phyloP scores from a whole-genome alignment of 35 echinoderm and acorn worm genomes.

The Eucidaris tribuloides region DNA sequence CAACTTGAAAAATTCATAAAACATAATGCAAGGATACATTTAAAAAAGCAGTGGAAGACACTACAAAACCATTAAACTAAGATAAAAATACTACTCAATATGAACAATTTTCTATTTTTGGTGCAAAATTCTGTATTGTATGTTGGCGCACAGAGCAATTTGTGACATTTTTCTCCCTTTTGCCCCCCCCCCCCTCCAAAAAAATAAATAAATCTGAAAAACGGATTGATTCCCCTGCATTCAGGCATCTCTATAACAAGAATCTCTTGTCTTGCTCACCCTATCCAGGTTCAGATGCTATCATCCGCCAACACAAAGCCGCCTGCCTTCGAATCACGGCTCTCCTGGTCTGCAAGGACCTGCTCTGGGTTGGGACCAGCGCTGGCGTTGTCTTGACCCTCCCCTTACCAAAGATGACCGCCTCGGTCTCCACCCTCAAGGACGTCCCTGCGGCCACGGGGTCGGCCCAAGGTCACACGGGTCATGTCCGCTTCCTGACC shows the following conservation, averaged over 20 bases:
- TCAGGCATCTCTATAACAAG: neutral
- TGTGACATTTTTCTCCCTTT: neutral
- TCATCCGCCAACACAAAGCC: conserved; percentile 97
- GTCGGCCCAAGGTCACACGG: conserved; percentile 92
- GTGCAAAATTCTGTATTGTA: no score
- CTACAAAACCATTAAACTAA: no score
- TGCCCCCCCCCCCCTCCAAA: no score
- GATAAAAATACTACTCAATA: no score
- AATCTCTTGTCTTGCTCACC: neutral
- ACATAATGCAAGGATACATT: no score
- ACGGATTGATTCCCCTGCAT: neutral
- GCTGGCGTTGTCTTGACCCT: conserved; percentile 95
- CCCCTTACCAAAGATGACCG: conserved; percentile 86
- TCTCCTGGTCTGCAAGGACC: conserved; percentile 91
- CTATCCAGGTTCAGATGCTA: conserved; percentile 90
- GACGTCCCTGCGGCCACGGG: conserved; percentile 74
- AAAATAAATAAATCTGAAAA: neutral
- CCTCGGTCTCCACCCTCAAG: conserved; percentile 47
- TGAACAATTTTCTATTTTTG: no score
- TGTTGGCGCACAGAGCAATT: no score
- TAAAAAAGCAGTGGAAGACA: no score
- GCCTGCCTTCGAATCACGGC: conserved; percentile 94
- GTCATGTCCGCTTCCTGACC: conserved; percentile 90
- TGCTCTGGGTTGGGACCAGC: conserved; percentile 97
- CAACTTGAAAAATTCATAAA: no score